Conservation (phyloP, 2,888 invertebrate species). For the Scaptomyza caliginosa region DNA sequence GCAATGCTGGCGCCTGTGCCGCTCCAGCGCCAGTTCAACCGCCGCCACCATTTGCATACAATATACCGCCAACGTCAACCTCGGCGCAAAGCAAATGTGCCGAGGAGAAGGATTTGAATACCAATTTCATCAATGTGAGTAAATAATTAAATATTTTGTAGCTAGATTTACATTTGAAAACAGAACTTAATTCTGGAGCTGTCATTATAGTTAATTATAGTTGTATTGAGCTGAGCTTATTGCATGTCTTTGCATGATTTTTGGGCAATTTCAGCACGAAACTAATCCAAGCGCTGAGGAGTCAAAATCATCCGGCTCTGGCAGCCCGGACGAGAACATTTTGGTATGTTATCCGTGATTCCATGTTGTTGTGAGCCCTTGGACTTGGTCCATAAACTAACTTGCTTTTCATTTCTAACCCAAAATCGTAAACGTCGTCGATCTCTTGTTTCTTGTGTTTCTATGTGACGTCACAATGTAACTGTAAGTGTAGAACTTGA, state of each 20-base stretch:
- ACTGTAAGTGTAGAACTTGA: constrained; percentile 58
- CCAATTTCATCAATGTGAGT: constrained; percentile 84
- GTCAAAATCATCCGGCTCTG: constrained; percentile 86
- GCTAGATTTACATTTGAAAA: background rate
- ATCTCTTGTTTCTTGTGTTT: constrained; percentile 6
- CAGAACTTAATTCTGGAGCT: background rate
- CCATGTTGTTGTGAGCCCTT: constrained; percentile 24
- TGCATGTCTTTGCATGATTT: constrained; percentile 64
- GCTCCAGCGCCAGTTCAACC: constrained; percentile 49
- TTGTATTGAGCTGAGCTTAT: constrained; percentile 23
- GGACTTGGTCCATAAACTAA: constrained; percentile 49
- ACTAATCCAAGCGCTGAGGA: constrained; percentile 84
- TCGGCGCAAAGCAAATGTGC: constrained; percentile 71
- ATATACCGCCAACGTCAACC: constrained; percentile 83
- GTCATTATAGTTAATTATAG: constrained; percentile 5
- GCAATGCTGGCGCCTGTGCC: constrained; percentile 76
- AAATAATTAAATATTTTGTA: constrained; percentile 68
- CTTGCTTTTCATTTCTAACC: constrained; percentile 56
- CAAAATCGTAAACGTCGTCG: constrained; percentile 16
- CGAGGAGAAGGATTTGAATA: constrained; percentile 87
- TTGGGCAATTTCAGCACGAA: constrained; percentile 86
- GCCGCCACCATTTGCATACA: constrained; percentile 85
- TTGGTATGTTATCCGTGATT: constrained; percentile 86
- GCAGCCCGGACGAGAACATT: constrained; percentile 89
- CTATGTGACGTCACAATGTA: constrained; percentile 55